Conservation (phyloP, 2,888 invertebrate species). For the Cantharis rufa region DNA sequence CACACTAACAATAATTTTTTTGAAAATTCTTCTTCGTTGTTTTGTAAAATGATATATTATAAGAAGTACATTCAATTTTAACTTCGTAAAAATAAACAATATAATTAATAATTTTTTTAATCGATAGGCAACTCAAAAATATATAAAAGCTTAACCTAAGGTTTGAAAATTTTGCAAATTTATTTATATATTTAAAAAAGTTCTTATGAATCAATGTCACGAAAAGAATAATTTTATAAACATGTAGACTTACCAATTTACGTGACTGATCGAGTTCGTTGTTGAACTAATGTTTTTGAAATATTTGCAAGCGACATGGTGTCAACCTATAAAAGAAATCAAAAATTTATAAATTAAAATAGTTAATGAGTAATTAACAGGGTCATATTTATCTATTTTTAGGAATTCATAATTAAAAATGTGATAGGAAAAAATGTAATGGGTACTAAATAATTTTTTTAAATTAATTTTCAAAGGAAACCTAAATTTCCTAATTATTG, state of each 20-base stretch:
- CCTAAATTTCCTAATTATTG: neutral
- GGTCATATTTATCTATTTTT: neutral
- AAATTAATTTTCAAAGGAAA: neutral
- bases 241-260: conserved; percentile 49
- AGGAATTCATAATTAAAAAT: neutral
- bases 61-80: no score
- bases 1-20: neutral
- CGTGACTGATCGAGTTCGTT: conserved; percentile 46
- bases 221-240: neutral
- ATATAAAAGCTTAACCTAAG: neutral
- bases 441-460: no score
- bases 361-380: conserved; percentile 4
- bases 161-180: neutral
- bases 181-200: neutral
- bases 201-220: neutral
- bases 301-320: conserved; percentile 40
- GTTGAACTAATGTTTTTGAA: conserved; percentile 34
- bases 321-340: conserved; percentile 38
- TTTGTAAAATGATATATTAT: no score
- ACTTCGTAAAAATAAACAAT: no score
- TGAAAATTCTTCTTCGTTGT: no score
- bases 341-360: neutral
- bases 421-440: neutral
- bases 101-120: neutral
- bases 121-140: neutral